A percentile compares a stretch with the other conserved stretches of the same genome.
Conservation (phyloP, 2,797 vertebrate genomes). For the Rhodeus uyekii region DNA sequence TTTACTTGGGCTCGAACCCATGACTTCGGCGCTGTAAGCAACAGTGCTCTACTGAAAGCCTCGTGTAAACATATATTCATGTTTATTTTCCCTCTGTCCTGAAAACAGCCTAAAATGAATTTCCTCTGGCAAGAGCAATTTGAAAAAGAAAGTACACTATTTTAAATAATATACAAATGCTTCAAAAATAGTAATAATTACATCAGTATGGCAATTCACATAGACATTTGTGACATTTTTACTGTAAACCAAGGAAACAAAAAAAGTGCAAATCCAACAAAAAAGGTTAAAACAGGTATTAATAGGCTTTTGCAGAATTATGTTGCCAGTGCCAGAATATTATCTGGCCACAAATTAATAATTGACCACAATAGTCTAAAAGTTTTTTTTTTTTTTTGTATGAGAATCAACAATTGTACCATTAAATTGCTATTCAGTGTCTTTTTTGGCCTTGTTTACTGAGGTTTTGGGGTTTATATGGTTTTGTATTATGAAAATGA, state of each 20-base stretch:
- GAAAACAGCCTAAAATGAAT: background rate
- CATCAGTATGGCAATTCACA: background rate
- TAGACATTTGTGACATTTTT: background rate
- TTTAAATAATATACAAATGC: background rate
- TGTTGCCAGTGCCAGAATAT: conserved; percentile 7
- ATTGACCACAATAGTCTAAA: background rate
- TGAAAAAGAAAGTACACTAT: background rate
- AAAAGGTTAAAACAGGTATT: background rate
- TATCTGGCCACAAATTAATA: background rate
- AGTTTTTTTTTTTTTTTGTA: conserved; percentile 8
- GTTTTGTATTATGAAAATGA: conserved; percentile 72
- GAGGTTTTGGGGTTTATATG: conserved; percentile 70
- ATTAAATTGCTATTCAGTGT: conserved; percentile 66
- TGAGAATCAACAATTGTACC: background rate
- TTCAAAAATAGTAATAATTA: background rate
- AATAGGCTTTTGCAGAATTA: background rate
- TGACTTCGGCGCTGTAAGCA: too few species aligned
- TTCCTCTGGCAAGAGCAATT: background rate
- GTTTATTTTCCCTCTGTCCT: background rate
- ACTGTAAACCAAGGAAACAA: background rate
- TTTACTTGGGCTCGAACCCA: too few species aligned
- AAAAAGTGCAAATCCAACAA: background rate
- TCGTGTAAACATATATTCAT: background rate
- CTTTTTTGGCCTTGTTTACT: conserved; percentile 71
- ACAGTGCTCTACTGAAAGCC: too few species aligned